Evolutionary conservation across 2,797 vertebrate species (phyloP), one percentile per base, ranked within the genome.

Genomic region (Xyrichtys novacula): DNA sequence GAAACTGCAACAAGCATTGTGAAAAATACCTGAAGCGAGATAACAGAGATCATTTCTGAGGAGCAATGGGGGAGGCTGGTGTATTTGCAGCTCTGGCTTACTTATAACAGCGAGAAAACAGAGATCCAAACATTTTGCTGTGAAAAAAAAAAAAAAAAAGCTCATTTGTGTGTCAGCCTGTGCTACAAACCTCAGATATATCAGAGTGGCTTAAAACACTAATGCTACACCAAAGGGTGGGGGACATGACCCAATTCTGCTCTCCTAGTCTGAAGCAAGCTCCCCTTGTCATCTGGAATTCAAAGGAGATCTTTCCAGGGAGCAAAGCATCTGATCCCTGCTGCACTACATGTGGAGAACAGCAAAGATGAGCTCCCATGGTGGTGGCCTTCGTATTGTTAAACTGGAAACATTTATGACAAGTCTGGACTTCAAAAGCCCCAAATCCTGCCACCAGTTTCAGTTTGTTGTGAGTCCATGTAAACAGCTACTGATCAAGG

Each of bases 181-280:
- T 70, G 71, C 78, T 78, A 58, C 62, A 70, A 67, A 64, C 39
- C 74, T 72, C 75, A 66, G 75, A 86, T 75, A 72, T 71, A 85
- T 77, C 76, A 73, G 69, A 38, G 65, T 61, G 71, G 73, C 68
- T 86, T 84, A 65, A 81, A 82, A 79, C 63, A 65, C 74, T 74
- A 86, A 85, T 80, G 74, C 87, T 60, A 43, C 52, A 67, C 75
- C 70, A 80, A 74, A 78, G 78, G 74, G 64, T 61, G 55, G 74
- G 68, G 77, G 77, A 77, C 85, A 83, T 91, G 88, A 91, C 91
- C 93, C 89, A 90, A 84, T 89, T 92, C 79, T 55, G 71, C 57
- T 79, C 71, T 74, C 62, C 74, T 55, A 19, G 81, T 73, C 65
- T 61, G 55, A 60, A 71, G 66, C 63, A 48, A 79, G 62, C 56